Evolutionary conservation across 2,113 vertebrate species (phyloP), one percentile per base, ranked within the genome.

Genomic region (Vulpes lagopus): DNA sequence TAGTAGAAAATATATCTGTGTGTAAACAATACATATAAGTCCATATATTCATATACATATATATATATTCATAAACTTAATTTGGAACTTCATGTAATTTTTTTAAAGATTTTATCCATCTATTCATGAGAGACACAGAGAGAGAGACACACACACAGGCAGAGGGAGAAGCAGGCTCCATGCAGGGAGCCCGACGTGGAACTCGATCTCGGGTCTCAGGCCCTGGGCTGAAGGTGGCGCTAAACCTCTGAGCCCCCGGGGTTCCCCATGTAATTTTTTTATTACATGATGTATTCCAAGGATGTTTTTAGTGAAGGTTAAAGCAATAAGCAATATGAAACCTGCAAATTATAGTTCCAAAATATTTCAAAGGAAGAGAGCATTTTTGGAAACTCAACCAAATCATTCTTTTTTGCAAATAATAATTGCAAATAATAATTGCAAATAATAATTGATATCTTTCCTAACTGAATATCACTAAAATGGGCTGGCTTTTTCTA

Each of bases 361-460:
- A 89, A 53, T 95, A 92, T 95, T 81, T 96, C 57, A 97, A 83
- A 97, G 19, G 32, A 95, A 83, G n/a, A 83, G 22, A 73, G 10
- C 3, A 59, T 73, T 86, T 89, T 91, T 73, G 27, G 84, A 87
- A 96, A 32, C 19, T 93, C 11, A 96, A n/a, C 3, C 9, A 8
- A 89, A 81, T 94, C 35, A 35, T 92, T 91, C 19, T 64, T 27
- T 59, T 59, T 71, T 81, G n/a, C 32, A 87, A 92, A 92, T 80
- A 96, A 96, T 78, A 94, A 43, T 43, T 43, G 83, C n/a, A n/a
- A n/a, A n/a, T n/a, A n/a, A n/a, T n/a, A n/a, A n/a, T 71, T 81
- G n/a, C 32, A 87, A 92, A 92, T 80, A 96, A 96, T 78, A 94
- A 43, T 43, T 43, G 83, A 94, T 90, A 67, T 10, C 22, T 95